Conservation (phyloP, 2,797 vertebrate species). For the Manis pentadactyla region DNA sequence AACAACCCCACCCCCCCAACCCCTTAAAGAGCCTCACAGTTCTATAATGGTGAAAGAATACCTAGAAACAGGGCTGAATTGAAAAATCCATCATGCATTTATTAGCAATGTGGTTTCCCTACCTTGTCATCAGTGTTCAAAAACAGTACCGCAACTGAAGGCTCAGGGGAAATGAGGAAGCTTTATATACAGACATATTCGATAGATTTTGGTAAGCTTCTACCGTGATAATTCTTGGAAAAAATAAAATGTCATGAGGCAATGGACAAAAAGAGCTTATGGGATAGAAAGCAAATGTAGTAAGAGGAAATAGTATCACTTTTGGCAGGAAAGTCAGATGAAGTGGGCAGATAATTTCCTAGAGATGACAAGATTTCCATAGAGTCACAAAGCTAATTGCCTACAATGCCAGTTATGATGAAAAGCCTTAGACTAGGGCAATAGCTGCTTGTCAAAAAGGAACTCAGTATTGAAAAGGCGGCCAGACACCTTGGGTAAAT, state of each 20-base stretch:
- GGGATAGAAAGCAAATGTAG: slow-evolving; percentile 53
- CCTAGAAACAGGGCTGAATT: slow-evolving; percentile 25
- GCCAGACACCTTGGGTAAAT: slow-evolving; percentile 45
- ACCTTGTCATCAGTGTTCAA: slow-evolving; percentile 49
- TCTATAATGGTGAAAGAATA: background rate
- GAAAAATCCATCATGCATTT: slow-evolving; percentile 54
- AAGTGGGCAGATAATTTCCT: slow-evolving; percentile 60
- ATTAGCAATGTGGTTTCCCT: slow-evolving; percentile 61
- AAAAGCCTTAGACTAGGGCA: slow-evolving; percentile 14
- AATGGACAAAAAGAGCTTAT: slow-evolving; percentile 55
- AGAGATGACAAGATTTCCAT: slow-evolving; percentile 61
- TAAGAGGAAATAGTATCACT: slow-evolving; percentile 56
- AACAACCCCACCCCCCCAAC: background rate
- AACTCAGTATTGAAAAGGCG: background rate
- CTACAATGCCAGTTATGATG: slow-evolving; percentile 45
- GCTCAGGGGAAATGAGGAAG: slow-evolving; percentile 51
- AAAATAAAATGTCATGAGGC: slow-evolving; percentile 70
- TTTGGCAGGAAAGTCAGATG: slow-evolving; percentile 54
- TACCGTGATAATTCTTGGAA: slow-evolving; percentile 52
- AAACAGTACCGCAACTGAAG: slow-evolving; percentile 31
- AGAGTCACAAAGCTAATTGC: slow-evolving; percentile 62
- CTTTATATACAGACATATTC: slow-evolving; percentile 58
- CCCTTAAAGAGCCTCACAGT: background rate
- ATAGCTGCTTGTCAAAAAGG: slow-evolving; percentile 38
- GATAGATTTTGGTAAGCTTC: slow-evolving; percentile 65